These are phyloP conservation scores for Ailuropoda melanoleuca DNA, from an alignment of 2,113 vertebrate genomes.

Conservation along the genomic window DNA sequence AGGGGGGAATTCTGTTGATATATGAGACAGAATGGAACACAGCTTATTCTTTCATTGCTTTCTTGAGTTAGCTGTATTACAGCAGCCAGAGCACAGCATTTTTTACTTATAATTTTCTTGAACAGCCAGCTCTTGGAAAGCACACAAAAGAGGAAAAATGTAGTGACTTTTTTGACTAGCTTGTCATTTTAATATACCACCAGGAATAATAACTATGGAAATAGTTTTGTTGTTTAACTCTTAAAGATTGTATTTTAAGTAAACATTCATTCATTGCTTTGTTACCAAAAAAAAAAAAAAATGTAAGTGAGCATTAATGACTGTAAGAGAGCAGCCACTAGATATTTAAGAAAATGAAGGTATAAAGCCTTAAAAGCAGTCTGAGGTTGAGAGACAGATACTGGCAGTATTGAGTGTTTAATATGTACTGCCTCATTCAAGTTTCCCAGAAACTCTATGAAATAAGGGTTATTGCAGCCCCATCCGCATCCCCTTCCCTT, in stretches of 20 bases:
- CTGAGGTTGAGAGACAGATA: background rate
- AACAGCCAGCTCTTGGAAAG: background rate
- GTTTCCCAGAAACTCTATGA: background rate
- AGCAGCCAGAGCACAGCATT: background rate
- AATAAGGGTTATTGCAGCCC: background rate
- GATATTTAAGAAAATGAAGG: background rate
- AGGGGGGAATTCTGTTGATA: conserved; percentile 60
- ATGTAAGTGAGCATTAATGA: background rate
- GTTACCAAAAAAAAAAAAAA: background rate
- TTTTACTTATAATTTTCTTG: conserved; percentile 37
- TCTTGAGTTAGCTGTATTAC: conserved; percentile 57
- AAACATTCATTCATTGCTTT: background rate
- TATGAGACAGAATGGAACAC: conserved; percentile 45
- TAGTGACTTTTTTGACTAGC: background rate
- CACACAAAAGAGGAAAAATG: background rate
- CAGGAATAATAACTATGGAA: background rate
- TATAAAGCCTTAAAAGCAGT: background rate
- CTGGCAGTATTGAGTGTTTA: background rate
- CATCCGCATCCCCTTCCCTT: background rate
- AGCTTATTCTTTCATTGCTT: conserved; percentile 34
- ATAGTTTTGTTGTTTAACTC: background rate
- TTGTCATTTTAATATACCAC: background rate
- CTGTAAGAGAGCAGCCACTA: background rate
- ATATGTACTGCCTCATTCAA: background rate
- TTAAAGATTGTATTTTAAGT: background rate